phyloP scores from a whole-genome alignment of 2,888 invertebrate species.

The Trichogramma evanescens region DNA sequence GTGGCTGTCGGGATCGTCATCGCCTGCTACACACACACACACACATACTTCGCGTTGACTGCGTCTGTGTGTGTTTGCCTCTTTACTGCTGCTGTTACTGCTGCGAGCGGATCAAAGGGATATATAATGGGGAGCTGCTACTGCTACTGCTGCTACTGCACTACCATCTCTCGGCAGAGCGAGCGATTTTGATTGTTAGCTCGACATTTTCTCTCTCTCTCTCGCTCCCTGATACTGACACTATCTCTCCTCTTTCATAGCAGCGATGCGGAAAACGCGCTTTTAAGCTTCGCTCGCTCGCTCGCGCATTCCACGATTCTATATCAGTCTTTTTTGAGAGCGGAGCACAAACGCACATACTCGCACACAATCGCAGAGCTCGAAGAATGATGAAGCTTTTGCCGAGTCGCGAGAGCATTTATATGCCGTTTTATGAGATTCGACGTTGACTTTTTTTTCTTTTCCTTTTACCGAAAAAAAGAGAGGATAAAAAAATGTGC shows the following conservation, averaged over 20 bases:
- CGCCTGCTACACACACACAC: no score
- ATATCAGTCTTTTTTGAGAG: no score
- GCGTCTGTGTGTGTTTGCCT: conserved; percentile 9
- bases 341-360: no score
- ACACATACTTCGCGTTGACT: not conserved
- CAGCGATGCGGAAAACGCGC: not conserved
- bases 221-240: conserved; percentile 31
- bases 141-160: conserved; percentile 17
- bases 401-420: not conserved
- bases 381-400: no score
- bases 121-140: conserved; percentile 30
- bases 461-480: not conserved
- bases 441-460: not conserved
- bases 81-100: not conserved
- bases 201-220: conserved; percentile 30
- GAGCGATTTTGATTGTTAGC: conserved; percentile 46
- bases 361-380: no score
- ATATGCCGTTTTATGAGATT: conserved; percentile 20
- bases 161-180: conserved; percentile 25
- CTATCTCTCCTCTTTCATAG: conserved; percentile 8
- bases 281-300: no score
- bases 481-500: not conserved
- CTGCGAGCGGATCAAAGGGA: conserved; percentile 37
- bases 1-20: no score
- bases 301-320: no score